These are phyloP conservation scores for Mormoops blainvillei DNA, from an alignment of 2,113 vertebrate species.

Conservation along the genomic window DNA sequence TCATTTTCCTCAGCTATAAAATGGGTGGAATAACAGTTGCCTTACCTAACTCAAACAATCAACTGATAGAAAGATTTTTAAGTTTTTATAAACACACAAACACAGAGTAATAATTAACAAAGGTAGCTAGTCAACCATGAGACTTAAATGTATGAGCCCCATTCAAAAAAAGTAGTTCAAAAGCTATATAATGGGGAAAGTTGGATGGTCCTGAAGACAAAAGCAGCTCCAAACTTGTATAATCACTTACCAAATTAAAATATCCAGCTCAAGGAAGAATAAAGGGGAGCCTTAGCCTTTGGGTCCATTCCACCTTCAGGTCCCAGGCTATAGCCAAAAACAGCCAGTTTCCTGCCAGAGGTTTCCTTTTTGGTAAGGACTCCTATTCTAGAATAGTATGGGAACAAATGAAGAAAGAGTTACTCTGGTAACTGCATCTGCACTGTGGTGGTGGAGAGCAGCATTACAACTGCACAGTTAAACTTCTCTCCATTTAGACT, in stretches of 20 bases:
- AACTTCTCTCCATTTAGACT: background rate
- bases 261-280: background rate
- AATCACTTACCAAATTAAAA: background rate
- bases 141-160: background rate
- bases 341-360: background rate
- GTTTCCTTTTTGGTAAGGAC: background rate
- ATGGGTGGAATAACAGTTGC: background rate
- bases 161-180: constrained; percentile 13
- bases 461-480: background rate
- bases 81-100: background rate
- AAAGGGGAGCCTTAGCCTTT: background rate
- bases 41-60: background rate
- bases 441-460: background rate
- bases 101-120: background rate
- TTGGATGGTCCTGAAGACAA: background rate
- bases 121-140: background rate
- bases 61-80: background rate
- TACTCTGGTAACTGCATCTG: background rate
- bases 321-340: background rate
- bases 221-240: background rate
- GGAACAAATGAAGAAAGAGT: background rate
- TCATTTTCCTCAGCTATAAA: background rate
- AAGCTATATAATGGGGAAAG: background rate
- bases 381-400: background rate
- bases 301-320: background rate